Base-by-base conservation (phyloP, 2,113 vertebrate species). In the Carlito syrichta region DNA sequence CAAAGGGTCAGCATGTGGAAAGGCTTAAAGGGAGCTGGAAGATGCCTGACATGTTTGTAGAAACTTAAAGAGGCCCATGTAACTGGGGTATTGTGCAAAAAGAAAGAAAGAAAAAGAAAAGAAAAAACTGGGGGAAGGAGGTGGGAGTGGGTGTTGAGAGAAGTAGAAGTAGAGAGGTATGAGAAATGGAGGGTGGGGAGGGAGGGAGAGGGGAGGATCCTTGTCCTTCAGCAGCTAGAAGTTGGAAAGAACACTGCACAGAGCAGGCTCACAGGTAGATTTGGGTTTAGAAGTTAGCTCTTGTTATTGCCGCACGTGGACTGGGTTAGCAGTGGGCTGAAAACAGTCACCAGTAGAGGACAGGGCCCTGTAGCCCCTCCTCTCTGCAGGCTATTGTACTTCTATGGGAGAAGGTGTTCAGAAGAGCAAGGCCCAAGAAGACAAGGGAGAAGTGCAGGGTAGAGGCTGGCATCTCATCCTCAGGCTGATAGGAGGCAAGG, bases 11-110 rank as follows among this genome's bases (percentile, higher is more conserved):
- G 23, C 62, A 50, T 2, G 19, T 91, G 77, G 77, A 68, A 91
- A 95, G 89, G 27, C 86, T 35, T 32, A 43, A 89, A 50, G 62
- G 13, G 96, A 43, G 52, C 43, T 86, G 81, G 84, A 86, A 79
- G 54, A 63, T 56, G 66, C 66, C 68, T 96, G 87, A 60, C 27
- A 13, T 74, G 13, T 78, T 81, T 91, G 62, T n/a, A 79, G 79
- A 32, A 95, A 78, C 60, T 77, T 89, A 69, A 90, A 78, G 45
- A 96, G 48, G 69, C 88, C 56, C 43, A 13, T 22, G 73, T 48
- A 25, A 32, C 74, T 52, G 20, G 38, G 17, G n/a, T 66, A 20
- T 35, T 8, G 9, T 30, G 5, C 56, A 85, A 96, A 90, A 54
- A n/a, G n/a, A n/a, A n/a, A n/a, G n/a, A n/a, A n/a, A n/a, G n/a